These are phyloP conservation scores for Poecilia wingei DNA, from an alignment of 2,797 vertebrate genomes.

Conservation along the genomic window DNA sequence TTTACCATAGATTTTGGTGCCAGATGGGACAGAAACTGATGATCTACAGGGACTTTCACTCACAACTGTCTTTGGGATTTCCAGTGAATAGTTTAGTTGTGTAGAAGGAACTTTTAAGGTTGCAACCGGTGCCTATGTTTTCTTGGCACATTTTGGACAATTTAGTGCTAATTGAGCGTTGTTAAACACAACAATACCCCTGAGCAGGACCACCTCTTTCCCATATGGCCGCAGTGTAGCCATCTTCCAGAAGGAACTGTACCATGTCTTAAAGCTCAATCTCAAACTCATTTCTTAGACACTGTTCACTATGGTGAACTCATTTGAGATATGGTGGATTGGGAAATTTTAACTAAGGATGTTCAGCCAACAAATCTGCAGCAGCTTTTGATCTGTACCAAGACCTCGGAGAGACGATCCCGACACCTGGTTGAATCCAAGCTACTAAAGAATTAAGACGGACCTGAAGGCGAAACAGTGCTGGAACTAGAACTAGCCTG, in stretches of 20 bases:
- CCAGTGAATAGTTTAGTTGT: background rate
- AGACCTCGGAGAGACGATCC: background rate
- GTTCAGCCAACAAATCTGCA: background rate
- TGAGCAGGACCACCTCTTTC: background rate
- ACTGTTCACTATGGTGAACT: background rate
- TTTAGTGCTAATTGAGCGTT: background rate
- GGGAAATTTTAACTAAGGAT: background rate
- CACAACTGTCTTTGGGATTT: background rate
- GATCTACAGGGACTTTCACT: background rate
- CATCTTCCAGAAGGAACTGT: slow-evolving; percentile 36
- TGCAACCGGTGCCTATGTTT: background rate
- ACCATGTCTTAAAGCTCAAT: slow-evolving; percentile 1
- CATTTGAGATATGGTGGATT: background rate
- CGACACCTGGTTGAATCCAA: background rate
- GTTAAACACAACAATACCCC: background rate
- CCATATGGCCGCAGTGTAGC: slow-evolving; percentile 35
- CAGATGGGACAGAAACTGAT: background rate
- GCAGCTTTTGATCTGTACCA: background rate
- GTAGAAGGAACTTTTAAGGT: background rate
- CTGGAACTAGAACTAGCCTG: background rate
- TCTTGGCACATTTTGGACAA: background rate
- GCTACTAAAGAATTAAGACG: background rate
- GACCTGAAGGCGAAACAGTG: background rate
- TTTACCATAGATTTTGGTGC: background rate
- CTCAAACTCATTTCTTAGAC: background rate